Evolutionary conservation across 2,797 vertebrate species (phyloP).

Genomic region (Sebastes kiyomatsui): DNA sequence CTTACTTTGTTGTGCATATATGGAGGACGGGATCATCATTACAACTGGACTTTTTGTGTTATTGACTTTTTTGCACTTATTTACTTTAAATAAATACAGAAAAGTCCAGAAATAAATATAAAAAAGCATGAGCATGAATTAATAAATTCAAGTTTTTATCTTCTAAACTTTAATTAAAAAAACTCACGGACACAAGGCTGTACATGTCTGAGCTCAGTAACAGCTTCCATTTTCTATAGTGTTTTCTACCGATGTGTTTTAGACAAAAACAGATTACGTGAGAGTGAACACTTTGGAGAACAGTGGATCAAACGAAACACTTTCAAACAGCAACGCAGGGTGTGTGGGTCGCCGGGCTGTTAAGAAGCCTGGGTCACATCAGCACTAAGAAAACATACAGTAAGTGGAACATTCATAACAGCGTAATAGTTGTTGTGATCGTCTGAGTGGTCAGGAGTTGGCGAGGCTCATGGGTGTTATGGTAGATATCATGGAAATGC

Average conservation of each 20-base stretch:
- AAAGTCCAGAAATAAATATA: background rate
- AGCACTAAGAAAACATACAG: slow-evolving; percentile 16
- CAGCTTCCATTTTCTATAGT: background rate
- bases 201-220: background rate
- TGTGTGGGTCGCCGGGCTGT: background rate
- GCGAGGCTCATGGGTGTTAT: background rate
- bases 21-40: background rate
- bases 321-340: slow-evolving; percentile 1
- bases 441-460: slow-evolving; percentile 19
- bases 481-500: slow-evolving; percentile 28
- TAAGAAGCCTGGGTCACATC: slow-evolving; percentile 6
- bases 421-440: slow-evolving; percentile 24
- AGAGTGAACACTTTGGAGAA: slow-evolving; percentile 12
- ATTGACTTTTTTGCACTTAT: background rate
- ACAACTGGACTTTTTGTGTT: background rate
- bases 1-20: background rate
- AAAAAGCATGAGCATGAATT: background rate
- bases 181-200: background rate
- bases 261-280: slow-evolving; percentile 5
- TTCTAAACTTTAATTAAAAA: background rate
- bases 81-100: background rate
- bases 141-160: background rate
- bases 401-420: slow-evolving; percentile 26
- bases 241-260: background rate
- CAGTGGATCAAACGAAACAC: background rate